phyloP scores from a whole-genome alignment of 2,113 vertebrate genomes.

The Oxyruncus cristatus region DNA sequence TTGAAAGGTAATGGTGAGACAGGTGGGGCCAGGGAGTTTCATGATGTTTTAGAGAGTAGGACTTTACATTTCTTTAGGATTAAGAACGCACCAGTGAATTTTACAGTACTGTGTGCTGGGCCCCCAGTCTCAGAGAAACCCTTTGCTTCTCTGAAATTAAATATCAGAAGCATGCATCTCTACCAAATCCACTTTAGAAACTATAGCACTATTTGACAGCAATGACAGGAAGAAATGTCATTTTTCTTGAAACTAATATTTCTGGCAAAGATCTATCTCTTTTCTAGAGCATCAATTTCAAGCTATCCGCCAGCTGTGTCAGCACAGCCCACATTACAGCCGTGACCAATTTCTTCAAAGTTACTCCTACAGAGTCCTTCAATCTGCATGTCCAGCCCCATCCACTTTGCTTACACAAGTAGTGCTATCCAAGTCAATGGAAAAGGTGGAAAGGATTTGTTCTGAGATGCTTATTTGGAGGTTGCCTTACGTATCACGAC shows the following conservation, averaged over 20 bases:
- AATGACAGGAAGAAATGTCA: neutral
- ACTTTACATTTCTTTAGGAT: neutral
- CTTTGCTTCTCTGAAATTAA: slow-evolving; percentile 12
- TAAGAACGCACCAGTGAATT: neutral
- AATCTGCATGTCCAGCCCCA: neutral
- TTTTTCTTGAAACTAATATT: slow-evolving; percentile 28
- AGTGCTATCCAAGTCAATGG: neutral
- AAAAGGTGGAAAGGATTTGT: slow-evolving; percentile 7
- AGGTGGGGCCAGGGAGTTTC: neutral
- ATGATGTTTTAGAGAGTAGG: neutral
- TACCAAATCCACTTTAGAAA: slow-evolving; percentile 19
- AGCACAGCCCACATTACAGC: slow-evolving; percentile 28
- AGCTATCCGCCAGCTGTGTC: slow-evolving; percentile 32
- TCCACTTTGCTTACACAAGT: neutral
- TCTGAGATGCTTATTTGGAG: neutral
- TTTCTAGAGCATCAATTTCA: slow-evolving; percentile 32
- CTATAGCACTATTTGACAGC: neutral
- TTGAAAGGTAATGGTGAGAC: neutral
- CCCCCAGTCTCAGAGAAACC: neutral
- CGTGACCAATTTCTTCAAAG: slow-evolving; percentile 1
- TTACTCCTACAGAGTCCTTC: slow-evolving; percentile 10
- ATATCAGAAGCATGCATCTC: neutral
- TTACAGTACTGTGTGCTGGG: neutral
- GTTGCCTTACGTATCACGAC: neutral
- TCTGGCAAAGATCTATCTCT: slow-evolving; percentile 17